Base-by-base conservation (phyloP, 2,888 invertebrate species). In the Thecocarcelia acutangulata region DNA sequence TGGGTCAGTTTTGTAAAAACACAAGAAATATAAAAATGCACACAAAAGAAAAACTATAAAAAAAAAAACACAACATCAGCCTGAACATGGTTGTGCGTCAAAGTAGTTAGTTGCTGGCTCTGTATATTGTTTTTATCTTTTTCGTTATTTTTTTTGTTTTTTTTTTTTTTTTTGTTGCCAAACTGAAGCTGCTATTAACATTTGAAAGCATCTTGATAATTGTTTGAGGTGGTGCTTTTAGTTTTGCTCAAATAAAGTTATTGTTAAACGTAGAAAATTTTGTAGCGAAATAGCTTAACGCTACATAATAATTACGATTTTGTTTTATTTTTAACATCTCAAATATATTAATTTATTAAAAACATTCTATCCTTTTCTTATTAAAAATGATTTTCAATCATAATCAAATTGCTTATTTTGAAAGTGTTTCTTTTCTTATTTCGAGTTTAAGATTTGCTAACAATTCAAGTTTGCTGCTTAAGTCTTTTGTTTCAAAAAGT, bases 1-100 rank as follows among this genome's bases (percentile, higher is more conserved):
- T 88, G 87, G 89, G 88, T 88, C 89, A 88, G 73, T 72, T 64
- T 48, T 42, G 59, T 15, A 64, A 54, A 42, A 52, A 46, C 13
- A 11, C 33, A 68, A 75, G 46, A 52, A 46, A 17, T n/a, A 9
- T 58, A 37, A 64, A 56, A 58, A 40, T 40, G 54, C 33, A 72
- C 21, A 33, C 19, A 48, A 64, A 40, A 64, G 50, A 58, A 66
- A 50, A 66, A 40, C 12, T 3, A 19, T 3, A 13, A 15, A 33
- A 64, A 56, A 17, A 64, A 9, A 33, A 33, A 33, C 1, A 33
- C 1, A 33, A 28, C 8, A 21, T 4, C 28, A 50, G 63, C 28
- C 58, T 58, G 13, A 17, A 2, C 42, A 42, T 50, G 37, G 15
- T 54, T 44, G n/a, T 61, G 52, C 50, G 70, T 72, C n/a, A 42